These are phyloP conservation scores for Heterodera schachtii DNA, from an alignment of 1,140 invertebrate genomes.

Conservation along the genomic window DNA sequence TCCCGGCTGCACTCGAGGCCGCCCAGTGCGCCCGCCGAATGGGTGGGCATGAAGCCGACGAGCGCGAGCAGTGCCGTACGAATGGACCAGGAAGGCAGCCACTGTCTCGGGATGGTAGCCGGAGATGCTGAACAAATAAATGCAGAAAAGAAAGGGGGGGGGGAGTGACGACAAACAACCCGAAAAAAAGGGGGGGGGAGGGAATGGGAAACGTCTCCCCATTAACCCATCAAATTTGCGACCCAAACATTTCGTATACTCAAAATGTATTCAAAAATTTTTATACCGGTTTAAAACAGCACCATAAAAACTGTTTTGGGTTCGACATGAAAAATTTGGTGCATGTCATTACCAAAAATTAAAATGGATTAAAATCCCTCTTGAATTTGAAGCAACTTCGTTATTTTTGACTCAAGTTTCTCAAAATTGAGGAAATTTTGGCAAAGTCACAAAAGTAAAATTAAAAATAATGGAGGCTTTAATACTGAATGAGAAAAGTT, in stretches of 20 bases:
- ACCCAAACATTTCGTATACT: too few species aligned
- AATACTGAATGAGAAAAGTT: background rate
- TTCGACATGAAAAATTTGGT: background rate
- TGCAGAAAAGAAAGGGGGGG: background rate
- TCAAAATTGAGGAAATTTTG: background rate
- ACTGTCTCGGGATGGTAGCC: slow-evolving; percentile 95
- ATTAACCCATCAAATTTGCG: too few species aligned
- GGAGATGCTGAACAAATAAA: slow-evolving; percentile 76
- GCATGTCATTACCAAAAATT: background rate
- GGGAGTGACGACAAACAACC: too few species aligned
- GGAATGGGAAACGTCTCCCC: too few species aligned
- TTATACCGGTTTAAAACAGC: too few species aligned
- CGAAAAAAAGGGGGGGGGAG: too few species aligned
- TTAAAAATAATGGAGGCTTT: too few species aligned
- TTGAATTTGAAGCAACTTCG: background rate
- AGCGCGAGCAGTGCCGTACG: slow-evolving; percentile 87
- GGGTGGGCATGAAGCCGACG: slow-evolving; percentile 88
- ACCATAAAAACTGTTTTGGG: too few species aligned
- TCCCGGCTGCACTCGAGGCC: slow-evolving; percentile 83
- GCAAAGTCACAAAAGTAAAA: too few species aligned
- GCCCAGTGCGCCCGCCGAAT: slow-evolving; percentile 79
- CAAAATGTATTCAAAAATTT: too few species aligned
- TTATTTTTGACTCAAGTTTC: too few species aligned
- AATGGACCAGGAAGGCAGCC: slow-evolving; percentile 76
- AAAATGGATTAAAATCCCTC: background rate